These are phyloP conservation scores for Polyploca ridens DNA, from an alignment of 2,888 invertebrate species.

Conservation along the genomic window DNA sequence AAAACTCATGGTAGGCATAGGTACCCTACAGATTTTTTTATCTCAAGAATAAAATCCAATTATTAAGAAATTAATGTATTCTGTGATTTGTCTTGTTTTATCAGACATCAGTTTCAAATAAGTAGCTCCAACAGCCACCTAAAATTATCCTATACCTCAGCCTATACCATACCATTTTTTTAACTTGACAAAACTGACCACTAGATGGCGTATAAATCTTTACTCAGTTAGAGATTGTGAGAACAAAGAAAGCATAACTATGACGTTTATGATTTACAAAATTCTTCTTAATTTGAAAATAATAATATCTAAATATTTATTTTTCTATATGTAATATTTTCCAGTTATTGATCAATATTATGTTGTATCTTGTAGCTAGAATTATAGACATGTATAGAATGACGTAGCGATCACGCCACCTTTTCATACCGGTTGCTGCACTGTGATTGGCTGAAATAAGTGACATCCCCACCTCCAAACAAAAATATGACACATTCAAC, in stretches of 20 bases:
- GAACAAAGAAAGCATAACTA: background rate
- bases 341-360: constrained; percentile 38
- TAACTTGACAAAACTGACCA: background rate
- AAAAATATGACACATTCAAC: constrained; percentile 69
- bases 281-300: background rate
- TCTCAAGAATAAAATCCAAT: too few species aligned
- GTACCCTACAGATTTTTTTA: too few species aligned
- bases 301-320: background rate
- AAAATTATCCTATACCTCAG: too few species aligned
- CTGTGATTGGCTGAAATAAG: constrained; percentile 63
- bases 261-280: background rate
- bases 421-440: constrained; percentile 60
- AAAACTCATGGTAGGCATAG: too few species aligned
- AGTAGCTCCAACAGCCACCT: too few species aligned
- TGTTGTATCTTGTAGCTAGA: constrained; percentile 24
- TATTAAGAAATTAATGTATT: too few species aligned
- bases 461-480: constrained; percentile 55
- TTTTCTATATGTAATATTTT: constrained; percentile 19
- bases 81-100: too few species aligned
- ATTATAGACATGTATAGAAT: constrained; percentile 49
- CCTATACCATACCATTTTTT: too few species aligned
- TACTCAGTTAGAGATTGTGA: background rate
- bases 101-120: too few species aligned
- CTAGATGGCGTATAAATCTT: background rate
- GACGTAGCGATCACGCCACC: constrained; percentile 83